Evolutionary conservation across 1,140 invertebrate species (phyloP).

Genomic region (Lepidurus packardi): DNA sequence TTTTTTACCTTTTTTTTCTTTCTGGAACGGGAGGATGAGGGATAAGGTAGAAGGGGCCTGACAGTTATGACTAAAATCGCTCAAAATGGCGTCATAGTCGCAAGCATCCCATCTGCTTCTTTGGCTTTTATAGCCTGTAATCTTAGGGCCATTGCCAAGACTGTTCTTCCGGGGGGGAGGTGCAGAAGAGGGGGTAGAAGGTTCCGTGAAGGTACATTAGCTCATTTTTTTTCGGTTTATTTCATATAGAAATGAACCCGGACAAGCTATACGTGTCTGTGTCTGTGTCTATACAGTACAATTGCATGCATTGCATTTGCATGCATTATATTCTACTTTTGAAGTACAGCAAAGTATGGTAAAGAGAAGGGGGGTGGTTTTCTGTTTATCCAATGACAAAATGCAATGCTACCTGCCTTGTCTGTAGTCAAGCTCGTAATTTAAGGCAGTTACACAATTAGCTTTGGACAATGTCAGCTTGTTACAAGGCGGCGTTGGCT

Average conservation of each 20-base stretch:
- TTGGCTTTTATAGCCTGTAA: conserved; percentile 13
- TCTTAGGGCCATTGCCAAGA: conserved; percentile 17
- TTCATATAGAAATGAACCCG: not conserved
- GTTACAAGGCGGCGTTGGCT: no score
- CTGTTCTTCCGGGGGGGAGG: not conserved
- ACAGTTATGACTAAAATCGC: conserved; percentile 8
- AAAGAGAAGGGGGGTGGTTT: no score
- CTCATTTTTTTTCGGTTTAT: conserved; percentile 13
- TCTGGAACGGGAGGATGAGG: not conserved
- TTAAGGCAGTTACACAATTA: no score
- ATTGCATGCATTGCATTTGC: no score
- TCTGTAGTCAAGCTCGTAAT: no score
- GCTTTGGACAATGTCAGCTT: no score
- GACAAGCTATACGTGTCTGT: not conserved
- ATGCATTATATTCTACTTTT: no score
- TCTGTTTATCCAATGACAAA: no score
- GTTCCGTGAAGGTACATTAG: not conserved
- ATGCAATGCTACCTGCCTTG: no score
- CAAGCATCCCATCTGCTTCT: conserved; percentile 6
- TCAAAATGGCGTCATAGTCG: conserved; percentile 5
- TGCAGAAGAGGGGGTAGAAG: not conserved
- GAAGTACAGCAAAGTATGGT: no score
- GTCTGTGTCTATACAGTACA: no score
- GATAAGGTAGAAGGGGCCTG: not conserved
- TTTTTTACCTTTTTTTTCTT: not conserved